Evolutionary conservation across 2,888 invertebrate species (phyloP), one percentile per base, ranked within the genome.

Genomic region (Calephelis perditalis): DNA sequence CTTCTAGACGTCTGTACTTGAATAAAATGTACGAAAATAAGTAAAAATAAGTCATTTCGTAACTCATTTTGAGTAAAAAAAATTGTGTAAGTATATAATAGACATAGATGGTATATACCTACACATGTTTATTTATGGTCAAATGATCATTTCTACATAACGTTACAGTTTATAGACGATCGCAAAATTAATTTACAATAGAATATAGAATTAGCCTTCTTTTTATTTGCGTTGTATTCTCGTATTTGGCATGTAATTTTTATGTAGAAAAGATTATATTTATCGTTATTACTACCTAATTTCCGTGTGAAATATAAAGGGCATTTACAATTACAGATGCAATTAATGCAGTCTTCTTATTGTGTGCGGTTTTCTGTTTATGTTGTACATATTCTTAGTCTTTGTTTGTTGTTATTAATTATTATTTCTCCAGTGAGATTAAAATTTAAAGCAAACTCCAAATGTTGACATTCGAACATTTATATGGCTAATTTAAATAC

Each of bases 321-420:
- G 89, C 89, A 89, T 89, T 90, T 88, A 85, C 89, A 89, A 87
- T 90, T 88, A 85, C 80, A 81, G 72, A 74, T 84, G 80, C 81
- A 78, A 76, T 75, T 82, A 78, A 73, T 80, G 73, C 76, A 77
- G 72, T 73, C 73, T 72, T 73, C 78, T 82, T 75, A 77, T 73
- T 81, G 77, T 81, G 78, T 77, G 78, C 79, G 79, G 79, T 68
- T 77, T 69, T 69, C 73, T 75, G 76, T 68, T 78, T 58, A 58
- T 70, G 68, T 78, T 82, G 79, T 82, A 81, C 65, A 82, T 81
- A 78, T 70, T 67, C 63, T 64, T 67, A 66, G 68, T 36, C 54
- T 70, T 72, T 67, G 69, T 73, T 72, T 68, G 62, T 70, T 69
- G 68, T 77, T 79, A 72, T 77, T 65, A 77, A 74, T 40, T 40